Conservation (phyloP, 2,888 invertebrate genomes). For the Clusia tigrina region DNA sequence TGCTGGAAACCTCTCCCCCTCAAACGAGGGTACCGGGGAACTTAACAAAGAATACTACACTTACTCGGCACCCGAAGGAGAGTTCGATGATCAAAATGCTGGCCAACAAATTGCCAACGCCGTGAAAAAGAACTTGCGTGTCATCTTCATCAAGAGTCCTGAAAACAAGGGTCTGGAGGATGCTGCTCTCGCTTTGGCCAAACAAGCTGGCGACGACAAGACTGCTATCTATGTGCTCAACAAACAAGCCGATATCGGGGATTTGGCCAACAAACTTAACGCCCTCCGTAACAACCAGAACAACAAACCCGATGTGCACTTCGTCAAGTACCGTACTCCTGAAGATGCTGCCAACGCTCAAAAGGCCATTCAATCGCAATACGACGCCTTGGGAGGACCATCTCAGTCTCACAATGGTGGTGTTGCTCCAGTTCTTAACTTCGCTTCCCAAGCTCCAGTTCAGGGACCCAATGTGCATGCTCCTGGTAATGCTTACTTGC, state of each 20-base stretch:
- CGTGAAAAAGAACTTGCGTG: constrained; percentile 51
- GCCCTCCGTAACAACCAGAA: constrained; percentile 37
- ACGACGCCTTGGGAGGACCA: constrained; percentile 50
- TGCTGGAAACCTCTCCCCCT: constrained; percentile 16
- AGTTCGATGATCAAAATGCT: constrained; percentile 44
- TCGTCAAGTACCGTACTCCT: constrained; percentile 57
- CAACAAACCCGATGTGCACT: constrained; percentile 55
- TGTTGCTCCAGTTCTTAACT: constrained; percentile 53
- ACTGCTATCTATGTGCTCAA: constrained; percentile 53
- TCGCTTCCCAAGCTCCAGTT: constrained; percentile 46
- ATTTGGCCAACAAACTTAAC: constrained; percentile 48
- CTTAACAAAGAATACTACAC: constrained; percentile 54
- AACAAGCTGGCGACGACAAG: constrained; percentile 49
- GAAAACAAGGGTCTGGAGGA: constrained; percentile 49
- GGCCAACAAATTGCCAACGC: constrained; percentile 38
- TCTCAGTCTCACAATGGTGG: constrained; percentile 50
- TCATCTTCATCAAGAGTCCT: constrained; percentile 59
- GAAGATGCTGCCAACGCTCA: constrained; percentile 58
- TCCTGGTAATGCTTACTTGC: constrained; percentile 49
- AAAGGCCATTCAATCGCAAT: constrained; percentile 52
- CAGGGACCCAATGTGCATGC: constrained; percentile 40
- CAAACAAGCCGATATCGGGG: constrained; percentile 50
- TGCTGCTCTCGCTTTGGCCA: constrained; percentile 49
- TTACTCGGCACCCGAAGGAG: constrained; percentile 53
- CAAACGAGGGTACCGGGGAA: constrained; percentile 33